Conservation (phyloP, 2,113 vertebrate genomes). For the Callipepla californica region DNA sequence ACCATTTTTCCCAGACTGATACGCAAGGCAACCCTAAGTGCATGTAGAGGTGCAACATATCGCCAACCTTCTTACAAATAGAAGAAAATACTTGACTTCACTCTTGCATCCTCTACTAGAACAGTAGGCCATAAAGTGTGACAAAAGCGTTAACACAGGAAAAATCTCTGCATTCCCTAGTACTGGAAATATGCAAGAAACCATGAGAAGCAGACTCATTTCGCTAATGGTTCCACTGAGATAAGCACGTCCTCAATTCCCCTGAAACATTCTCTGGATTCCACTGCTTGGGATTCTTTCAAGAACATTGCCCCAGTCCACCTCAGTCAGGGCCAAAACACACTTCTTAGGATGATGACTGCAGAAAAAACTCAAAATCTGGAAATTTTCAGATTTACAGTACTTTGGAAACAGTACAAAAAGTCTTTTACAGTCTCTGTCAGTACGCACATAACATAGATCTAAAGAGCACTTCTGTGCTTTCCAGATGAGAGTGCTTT, state of each 20-base stretch:
- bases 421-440: background rate
- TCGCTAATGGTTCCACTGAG: background rate
- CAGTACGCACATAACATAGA: background rate
- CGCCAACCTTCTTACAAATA: background rate
- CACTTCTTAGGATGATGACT: background rate
- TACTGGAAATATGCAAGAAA: background rate
- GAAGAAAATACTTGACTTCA: background rate
- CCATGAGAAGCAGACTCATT: background rate
- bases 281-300: background rate
- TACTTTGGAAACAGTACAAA: background rate
- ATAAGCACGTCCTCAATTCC: background rate
- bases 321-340: background rate
- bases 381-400: background rate
- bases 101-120: background rate
- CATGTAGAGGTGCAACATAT: background rate
- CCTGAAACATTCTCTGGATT: background rate
- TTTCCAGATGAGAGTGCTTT: background rate
- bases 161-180: background rate
- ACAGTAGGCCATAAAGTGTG: background rate
- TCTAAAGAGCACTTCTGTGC: background rate
- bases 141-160: background rate
- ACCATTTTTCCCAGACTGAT: background rate
- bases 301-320: background rate
- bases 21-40: accelerated
- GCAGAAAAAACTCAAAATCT: background rate